Conservation (phyloP, 2,797 vertebrate genomes). For the Myripristis murdjan region DNA sequence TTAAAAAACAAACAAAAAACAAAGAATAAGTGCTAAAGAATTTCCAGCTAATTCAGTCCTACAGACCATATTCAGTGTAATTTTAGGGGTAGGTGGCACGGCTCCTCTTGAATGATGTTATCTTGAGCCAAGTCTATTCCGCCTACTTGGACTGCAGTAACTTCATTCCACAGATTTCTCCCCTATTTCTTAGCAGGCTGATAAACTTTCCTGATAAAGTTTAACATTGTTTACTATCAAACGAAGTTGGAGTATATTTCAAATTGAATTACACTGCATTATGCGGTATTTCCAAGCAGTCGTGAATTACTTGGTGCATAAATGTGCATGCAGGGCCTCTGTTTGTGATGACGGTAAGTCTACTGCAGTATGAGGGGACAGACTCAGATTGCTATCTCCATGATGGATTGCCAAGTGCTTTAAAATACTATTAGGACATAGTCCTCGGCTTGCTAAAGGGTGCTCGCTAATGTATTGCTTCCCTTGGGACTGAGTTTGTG, state of each 20-base stretch:
- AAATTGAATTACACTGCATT: constrained; percentile 31
- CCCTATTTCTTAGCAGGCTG: constrained; percentile 10
- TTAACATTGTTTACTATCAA: constrained; percentile 59
- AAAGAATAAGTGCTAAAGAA: constrained; percentile 3
- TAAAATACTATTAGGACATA: constrained; percentile 77
- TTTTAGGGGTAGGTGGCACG: constrained; percentile 50
- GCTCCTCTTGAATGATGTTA: constrained; percentile 69
- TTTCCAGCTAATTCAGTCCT: constrained; percentile 5
- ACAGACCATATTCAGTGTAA: constrained; percentile 29
- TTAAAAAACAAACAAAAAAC: too few species aligned
- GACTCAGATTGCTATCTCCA: constrained; percentile 78
- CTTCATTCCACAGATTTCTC: constrained; percentile 29
- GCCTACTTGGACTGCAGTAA: constrained; percentile 40
- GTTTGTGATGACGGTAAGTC: constrained; percentile 52
- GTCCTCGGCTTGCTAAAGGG: constrained; percentile 56
- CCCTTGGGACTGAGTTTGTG: constrained; percentile 62
- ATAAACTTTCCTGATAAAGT: constrained; percentile 57
- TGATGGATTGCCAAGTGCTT: constrained; percentile 83
- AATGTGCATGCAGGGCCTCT: constrained; percentile 36
- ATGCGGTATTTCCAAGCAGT: constrained; percentile 26
- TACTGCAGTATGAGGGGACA: constrained; percentile 51
- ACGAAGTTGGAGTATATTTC: constrained; percentile 43
- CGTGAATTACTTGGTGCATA: constrained; percentile 31
- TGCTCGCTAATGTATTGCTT: constrained; percentile 62
- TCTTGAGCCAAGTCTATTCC: constrained; percentile 58